phyloP scores from a whole-genome alignment of 1,140 invertebrate species.

The Bacillus rossius region DNA sequence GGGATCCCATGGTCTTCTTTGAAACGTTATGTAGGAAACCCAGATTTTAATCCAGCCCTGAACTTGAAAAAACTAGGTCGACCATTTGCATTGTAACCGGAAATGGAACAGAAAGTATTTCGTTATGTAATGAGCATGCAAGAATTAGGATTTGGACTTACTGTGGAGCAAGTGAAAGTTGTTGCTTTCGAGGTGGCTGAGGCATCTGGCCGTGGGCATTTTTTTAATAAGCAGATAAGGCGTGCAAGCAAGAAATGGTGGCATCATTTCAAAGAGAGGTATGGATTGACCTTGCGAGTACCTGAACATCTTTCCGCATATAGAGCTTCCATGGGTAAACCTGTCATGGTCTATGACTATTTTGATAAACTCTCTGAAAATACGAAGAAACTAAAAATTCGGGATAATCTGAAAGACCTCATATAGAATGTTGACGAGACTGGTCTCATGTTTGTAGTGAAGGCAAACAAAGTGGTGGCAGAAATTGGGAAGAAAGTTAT shows the following conservation, averaged over 20 bases:
- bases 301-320: slow-evolving; percentile 6
- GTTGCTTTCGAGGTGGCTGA: too few relatives aligned
- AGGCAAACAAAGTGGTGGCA: slow-evolving; percentile 4
- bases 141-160: too few relatives aligned
- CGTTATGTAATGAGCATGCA: too few relatives aligned
- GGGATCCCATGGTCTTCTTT: too few relatives aligned
- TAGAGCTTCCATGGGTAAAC: slow-evolving; percentile 1
- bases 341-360: slow-evolving; percentile 1
- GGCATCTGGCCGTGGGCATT: too few relatives aligned
- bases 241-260: not conserved
- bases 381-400: not conserved
- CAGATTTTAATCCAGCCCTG: too few relatives aligned
- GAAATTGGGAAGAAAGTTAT: slow-evolving; percentile 4
- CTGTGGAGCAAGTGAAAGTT: too few relatives aligned
- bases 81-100: too few relatives aligned
- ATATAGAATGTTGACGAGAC: slow-evolving; percentile 8
- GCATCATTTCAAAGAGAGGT: not conserved
- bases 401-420: not conserved
- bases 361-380: not conserved
- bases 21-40: too few relatives aligned
- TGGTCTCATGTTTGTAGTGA: slow-evolving; percentile 6
- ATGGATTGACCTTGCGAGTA: slow-evolving; percentile 3
- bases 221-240: too few relatives aligned
- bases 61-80: too few relatives aligned
- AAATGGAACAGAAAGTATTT: too few relatives aligned